Evolutionary conservation across 2,113 vertebrate genomes (phyloP), one percentile per base, ranked within the genome.

Genomic region (Myotis lucifugus): DNA sequence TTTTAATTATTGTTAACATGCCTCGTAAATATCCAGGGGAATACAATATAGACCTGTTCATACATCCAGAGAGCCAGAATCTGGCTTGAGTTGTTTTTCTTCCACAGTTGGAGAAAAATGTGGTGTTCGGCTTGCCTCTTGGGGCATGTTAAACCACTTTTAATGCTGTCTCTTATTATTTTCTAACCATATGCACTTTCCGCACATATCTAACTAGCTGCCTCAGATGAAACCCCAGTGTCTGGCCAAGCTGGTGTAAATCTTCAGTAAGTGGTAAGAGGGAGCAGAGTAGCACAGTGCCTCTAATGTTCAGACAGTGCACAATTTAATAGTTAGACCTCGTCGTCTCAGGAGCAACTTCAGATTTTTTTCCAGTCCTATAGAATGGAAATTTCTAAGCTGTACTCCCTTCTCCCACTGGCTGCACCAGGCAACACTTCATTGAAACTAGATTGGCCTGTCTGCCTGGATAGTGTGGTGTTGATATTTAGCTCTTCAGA

Each of bases 1-100:
- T 96, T 96, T 96, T 96, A 96, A 97, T 96, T 96, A 94, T 76
- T 85, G 92, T 88, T 93, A 96, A 96, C 95, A 95, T 97, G 84
- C 76, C 89, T 97, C 0, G 23, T 84, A 89, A 93, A 93, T 96
- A 94, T 70, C 83, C 83, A 74, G 61, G 94, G 91, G 94, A 87
- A 91, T 92, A 94, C 54, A 74, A 21, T 15, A 19, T 92, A 81
- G 93, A 96, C 84, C 90, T 94, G 83, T 84, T 94, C 91, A 79
- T 91, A 95, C 54, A 86, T 92, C 74, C 79, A 89, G 84, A 92
- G 93, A 97, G 83, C 97, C 87, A 93, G 95, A 86, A n/a, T 87
- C 92, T 93, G 96, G 95, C 92, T 83, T 89, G 54, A 56, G 78
- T 81, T 95, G 74, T 92, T 96, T 96, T 97, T 74, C 77, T 95